phyloP scores from a whole-genome alignment of 2,113 vertebrate species.

The Azemiops feae region DNA sequence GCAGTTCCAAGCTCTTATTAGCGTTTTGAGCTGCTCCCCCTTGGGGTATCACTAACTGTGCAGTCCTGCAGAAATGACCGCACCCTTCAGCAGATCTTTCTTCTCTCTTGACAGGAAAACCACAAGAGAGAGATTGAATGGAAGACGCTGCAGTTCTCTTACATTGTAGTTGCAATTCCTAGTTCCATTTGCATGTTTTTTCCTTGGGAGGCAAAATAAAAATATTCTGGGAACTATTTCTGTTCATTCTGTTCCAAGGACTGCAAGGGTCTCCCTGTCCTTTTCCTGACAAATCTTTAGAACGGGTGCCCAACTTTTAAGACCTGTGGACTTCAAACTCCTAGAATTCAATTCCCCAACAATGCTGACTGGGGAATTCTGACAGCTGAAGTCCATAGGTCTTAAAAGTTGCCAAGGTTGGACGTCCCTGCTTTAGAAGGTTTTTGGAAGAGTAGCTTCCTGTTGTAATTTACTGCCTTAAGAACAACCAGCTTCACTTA shows the following conservation, averaged over 20 bases:
- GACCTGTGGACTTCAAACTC: not conserved
- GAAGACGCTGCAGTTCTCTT: constrained; percentile 17
- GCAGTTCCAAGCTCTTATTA: not conserved
- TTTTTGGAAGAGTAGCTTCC: not conserved
- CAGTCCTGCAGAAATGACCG: not conserved
- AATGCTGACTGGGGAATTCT: not conserved
- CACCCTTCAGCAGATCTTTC: not conserved
- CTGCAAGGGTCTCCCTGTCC: not conserved
- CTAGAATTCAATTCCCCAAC: not conserved
- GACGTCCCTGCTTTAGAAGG: not conserved
- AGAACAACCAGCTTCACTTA: not conserved
- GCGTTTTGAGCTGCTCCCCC: constrained; percentile 3
- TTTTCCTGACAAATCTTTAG: not conserved
- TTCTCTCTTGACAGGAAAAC: not conserved
- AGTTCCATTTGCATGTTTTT: not conserved
- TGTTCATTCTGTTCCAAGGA: accelerated
- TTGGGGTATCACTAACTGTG: not conserved
- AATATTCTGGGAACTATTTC: not conserved
- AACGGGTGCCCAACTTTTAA: not conserved
- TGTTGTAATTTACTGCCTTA: not conserved
- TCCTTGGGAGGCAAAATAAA: not conserved
- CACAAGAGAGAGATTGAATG: not conserved
- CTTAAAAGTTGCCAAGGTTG: not conserved
- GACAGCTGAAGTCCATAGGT: not conserved
- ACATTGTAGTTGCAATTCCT: not conserved